Conservation (phyloP, 2,888 invertebrate genomes). For the Synanthedon formicaeformis region DNA sequence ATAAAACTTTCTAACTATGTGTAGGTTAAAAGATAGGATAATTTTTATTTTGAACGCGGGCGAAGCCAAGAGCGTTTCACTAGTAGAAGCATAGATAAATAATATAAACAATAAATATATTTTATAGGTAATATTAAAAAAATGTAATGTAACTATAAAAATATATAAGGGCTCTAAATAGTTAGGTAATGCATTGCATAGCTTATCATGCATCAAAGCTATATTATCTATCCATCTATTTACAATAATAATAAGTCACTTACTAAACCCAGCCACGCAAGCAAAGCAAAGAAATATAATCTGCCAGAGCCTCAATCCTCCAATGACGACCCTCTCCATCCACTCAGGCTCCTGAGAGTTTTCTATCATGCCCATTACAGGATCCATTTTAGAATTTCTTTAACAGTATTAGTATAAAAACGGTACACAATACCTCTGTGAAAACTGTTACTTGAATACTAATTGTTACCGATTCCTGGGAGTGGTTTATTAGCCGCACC, state of each 20-base stretch:
- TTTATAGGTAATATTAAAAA: too few species aligned
- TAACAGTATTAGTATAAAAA: slow-evolving; percentile 3
- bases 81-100: too few species aligned
- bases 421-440: slow-evolving; percentile 18
- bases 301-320: slow-evolving; percentile 85
- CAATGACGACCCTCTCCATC: slow-evolving; percentile 78
- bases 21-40: too few species aligned
- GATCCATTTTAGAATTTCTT: slow-evolving; percentile 32
- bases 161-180: neutral
- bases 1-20: too few species aligned
- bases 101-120: too few species aligned
- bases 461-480: slow-evolving; percentile 51
- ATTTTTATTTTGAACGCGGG: too few species aligned
- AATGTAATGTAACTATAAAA: too few species aligned
- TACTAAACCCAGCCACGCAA: slow-evolving; percentile 74
- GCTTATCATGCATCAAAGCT: neutral
- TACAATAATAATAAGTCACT: slow-evolving; percentile 16
- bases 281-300: slow-evolving; percentile 79
- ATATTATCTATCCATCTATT: neutral
- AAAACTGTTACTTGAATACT: slow-evolving; percentile 33
- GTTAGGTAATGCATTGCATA: neutral
- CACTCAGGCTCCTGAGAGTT: slow-evolving; percentile 73
- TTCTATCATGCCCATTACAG: slow-evolving; percentile 50
- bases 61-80: too few species aligned
- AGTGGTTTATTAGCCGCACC: slow-evolving; percentile 58